Evolutionary conservation across 1,140 invertebrate genomes (phyloP).

Genomic region (Lepidurus apus): DNA sequence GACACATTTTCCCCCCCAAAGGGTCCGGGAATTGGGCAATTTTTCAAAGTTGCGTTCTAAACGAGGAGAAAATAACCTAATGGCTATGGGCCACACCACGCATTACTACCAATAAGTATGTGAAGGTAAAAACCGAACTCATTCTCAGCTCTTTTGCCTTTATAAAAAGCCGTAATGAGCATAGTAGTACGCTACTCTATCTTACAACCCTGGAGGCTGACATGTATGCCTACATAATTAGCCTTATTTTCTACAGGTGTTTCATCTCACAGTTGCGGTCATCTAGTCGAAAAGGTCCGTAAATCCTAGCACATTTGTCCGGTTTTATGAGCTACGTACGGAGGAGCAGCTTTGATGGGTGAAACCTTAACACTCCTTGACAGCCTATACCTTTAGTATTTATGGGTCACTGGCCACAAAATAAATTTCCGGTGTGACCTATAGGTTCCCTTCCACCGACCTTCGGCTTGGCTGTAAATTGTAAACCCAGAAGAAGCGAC

Average conservation of each 20-base stretch:
- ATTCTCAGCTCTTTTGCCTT: background rate
- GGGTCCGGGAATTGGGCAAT: background rate
- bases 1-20: background rate
- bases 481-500: background rate
- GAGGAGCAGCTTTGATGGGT: background rate
- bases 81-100: constrained; percentile 4
- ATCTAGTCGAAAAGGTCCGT: background rate
- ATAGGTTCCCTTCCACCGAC: background rate
- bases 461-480: background rate
- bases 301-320: background rate
- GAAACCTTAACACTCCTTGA: constrained; percentile 18
- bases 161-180: too few species aligned
- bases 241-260: background rate
- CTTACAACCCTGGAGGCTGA: background rate
- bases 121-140: background rate
- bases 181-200: too few species aligned
- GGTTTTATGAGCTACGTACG: constrained; percentile 3
- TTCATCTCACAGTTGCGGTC: background rate
- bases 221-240: background rate
- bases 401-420: background rate
- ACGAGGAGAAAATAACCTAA: constrained; percentile 5
- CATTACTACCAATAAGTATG: constrained; percentile 1
- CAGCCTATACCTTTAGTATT: constrained; percentile 15
- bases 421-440: background rate
- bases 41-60: background rate